These are phyloP conservation scores for Rynchops niger DNA, from an alignment of 2,113 vertebrate genomes.

Conservation along the genomic window DNA sequence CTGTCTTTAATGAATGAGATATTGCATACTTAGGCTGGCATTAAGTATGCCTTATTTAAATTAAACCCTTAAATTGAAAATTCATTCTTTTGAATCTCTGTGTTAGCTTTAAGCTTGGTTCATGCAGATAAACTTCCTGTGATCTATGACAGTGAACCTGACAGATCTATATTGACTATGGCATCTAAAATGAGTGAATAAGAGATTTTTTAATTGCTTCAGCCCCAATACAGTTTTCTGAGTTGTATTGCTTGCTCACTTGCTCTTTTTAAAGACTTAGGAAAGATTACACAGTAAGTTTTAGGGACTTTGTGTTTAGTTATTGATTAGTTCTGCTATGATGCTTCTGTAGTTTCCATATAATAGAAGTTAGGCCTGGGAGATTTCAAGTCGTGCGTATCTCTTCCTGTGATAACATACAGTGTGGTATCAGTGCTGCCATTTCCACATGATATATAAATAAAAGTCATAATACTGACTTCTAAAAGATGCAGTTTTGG, in stretches of 20 bases:
- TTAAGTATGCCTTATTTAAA: too few relatives aligned
- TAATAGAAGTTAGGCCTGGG: not conserved
- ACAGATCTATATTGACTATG: not conserved
- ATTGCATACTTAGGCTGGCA: not conserved
- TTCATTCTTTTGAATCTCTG: not conserved
- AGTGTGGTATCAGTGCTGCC: not conserved
- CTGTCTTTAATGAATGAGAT: not conserved
- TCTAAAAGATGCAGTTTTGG: not conserved
- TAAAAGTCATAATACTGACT: not conserved
- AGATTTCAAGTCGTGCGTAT: not conserved
- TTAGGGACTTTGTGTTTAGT: not conserved
- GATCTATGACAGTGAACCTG: not conserved
- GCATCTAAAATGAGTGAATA: not conserved
- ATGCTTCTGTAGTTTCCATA: not conserved
- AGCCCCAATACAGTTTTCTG: not conserved
- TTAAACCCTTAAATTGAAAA: not conserved
- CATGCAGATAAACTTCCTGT: not conserved
- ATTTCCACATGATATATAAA: not conserved
- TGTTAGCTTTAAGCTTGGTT: not conserved
- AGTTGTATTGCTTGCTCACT: not conserved
- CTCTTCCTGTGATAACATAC: not conserved
- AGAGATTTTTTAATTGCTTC: not conserved
- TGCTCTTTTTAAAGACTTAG: not conserved
- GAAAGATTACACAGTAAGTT: not conserved
- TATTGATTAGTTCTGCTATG: not conserved